These are phyloP conservation scores for Paracanthobrama guichenoti DNA, from an alignment of 2,113 vertebrate species.

Conservation along the genomic window DNA sequence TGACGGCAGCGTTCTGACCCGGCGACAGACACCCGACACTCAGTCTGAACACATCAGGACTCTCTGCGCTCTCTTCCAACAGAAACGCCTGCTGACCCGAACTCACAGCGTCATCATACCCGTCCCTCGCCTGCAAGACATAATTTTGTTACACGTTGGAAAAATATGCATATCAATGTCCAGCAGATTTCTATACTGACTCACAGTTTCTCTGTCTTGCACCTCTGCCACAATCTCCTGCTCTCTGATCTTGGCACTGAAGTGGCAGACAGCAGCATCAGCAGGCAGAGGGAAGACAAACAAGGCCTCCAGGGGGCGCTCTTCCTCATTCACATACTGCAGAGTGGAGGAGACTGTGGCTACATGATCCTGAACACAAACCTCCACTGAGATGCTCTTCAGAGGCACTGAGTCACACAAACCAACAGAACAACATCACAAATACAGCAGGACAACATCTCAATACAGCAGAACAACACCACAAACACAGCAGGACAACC, in stretches of 20 bases:
- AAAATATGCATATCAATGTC: background rate
- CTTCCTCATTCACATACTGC: constrained; percentile 80
- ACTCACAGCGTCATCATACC: constrained; percentile 78
- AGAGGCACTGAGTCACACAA: constrained; percentile 74
- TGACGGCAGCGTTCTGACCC: constrained; percentile 33
- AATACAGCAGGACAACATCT: no score
- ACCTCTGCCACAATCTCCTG: constrained; percentile 76
- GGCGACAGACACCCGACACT: constrained; percentile 80
- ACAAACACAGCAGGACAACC: no score
- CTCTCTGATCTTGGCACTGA: constrained; percentile 72
- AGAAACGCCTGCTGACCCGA: constrained; percentile 79
- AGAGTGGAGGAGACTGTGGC: constrained; percentile 79
- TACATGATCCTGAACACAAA: constrained; percentile 78
- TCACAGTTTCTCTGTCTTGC: constrained; percentile 78
- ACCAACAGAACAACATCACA: background rate
- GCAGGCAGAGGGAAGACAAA: constrained; percentile 85
- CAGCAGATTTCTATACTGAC: background rate
- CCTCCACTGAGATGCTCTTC: constrained; percentile 75
- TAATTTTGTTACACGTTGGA: background rate
- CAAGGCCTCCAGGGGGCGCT: constrained; percentile 74
- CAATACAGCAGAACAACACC: no score
- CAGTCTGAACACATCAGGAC: constrained; percentile 68
- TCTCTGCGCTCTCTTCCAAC: constrained; percentile 72
- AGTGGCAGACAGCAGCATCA: constrained; percentile 69
- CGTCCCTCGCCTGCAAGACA: constrained; percentile 68